Percentiles rank a stretch among this genome's conserved stretches.
Evolutionary conservation across 2,888 invertebrate genomes (phyloP).

Genomic region (Actias luna): DNA sequence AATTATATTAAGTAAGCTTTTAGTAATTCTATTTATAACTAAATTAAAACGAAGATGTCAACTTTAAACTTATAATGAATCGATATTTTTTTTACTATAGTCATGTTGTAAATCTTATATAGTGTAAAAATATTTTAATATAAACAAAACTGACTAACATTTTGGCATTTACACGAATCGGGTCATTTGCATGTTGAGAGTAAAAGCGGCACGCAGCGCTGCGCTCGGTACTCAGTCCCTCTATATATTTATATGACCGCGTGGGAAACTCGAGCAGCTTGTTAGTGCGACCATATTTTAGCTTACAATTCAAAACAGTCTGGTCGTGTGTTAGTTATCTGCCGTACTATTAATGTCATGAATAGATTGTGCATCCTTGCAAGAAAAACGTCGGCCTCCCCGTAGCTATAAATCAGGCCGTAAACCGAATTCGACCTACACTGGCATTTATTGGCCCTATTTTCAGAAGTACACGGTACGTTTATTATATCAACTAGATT

Average conservation of each 20-base stretch:
- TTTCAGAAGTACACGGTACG: constrained; percentile 25
- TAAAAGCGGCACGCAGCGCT: constrained; percentile 13
- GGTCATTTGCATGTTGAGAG: constrained; percentile 19
- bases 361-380: constrained; percentile 73
- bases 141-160: constrained; percentile 18
- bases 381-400: constrained; percentile 38
- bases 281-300: constrained; percentile 60
- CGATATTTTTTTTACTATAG: background rate
- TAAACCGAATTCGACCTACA: constrained; percentile 45
- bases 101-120: background rate
- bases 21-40: too few relatives aligned
- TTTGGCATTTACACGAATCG: constrained; percentile 20
- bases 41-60: too few relatives aligned
- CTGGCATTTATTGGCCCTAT: constrained; percentile 40
- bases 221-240: constrained; percentile 3
- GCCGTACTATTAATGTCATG: constrained; percentile 57
- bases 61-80: background rate
- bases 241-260: constrained; percentile 24
- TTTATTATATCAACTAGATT: constrained; percentile 38
- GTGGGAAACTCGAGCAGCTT: constrained; percentile 67
- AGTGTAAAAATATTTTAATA: constrained; percentile 14
- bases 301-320: constrained; percentile 63
- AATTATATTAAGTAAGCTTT: too few relatives aligned
- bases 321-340: constrained; percentile 55
- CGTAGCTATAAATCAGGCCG: constrained; percentile 44